A percentile compares a stretch with the other conserved stretches of the same genome.
Conservation (phyloP, 1,140 invertebrate species). For the Leptinotarsa lineolata region DNA sequence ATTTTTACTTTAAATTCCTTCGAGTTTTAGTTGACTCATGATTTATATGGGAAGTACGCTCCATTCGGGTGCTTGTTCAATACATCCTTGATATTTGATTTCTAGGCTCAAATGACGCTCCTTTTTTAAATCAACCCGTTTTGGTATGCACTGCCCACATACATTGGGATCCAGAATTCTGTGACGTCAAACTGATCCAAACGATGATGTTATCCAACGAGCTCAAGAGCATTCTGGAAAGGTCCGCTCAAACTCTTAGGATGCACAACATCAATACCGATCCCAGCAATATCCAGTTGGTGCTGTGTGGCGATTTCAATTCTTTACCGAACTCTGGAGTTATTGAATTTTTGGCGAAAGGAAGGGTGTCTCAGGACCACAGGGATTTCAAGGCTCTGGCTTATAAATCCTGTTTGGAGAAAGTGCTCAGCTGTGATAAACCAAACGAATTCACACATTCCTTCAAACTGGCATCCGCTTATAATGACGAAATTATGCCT, state of each 20-base stretch:
- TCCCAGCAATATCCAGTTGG: conserved; percentile 83
- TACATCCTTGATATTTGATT: neutral
- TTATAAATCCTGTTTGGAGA: conserved; percentile 90
- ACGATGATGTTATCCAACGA: conserved; percentile 99
- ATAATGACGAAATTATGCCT: conserved; percentile 93
- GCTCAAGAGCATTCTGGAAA: conserved; percentile 80
- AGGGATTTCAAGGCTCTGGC: conserved; percentile 95
- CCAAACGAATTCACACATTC: conserved; percentile 92
- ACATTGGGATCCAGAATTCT: conserved; percentile 99
- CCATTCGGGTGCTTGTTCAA: neutral
- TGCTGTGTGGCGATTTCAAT: conserved; percentile 98
- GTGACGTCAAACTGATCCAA: conserved; percentile 99
- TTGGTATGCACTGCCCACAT: conserved; percentile 98
- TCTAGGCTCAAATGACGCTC: conserved; percentile 69
- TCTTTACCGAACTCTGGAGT: conserved; percentile 98
- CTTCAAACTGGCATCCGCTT: conserved; percentile 92
- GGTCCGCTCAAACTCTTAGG: conserved; percentile 67
- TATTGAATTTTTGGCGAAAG: conserved; percentile 91
- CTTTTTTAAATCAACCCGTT: conserved; percentile 80
- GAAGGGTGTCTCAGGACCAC: conserved; percentile 87
- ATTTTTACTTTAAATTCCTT: too few species aligned
- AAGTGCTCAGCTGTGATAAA: conserved; percentile 82
- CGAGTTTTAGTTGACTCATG: too few species aligned
- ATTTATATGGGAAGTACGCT: too few species aligned
- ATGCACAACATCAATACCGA: conserved; percentile 60